phyloP scores from a whole-genome alignment of 2,113 vertebrate species.

The Vidua chalybeata region DNA sequence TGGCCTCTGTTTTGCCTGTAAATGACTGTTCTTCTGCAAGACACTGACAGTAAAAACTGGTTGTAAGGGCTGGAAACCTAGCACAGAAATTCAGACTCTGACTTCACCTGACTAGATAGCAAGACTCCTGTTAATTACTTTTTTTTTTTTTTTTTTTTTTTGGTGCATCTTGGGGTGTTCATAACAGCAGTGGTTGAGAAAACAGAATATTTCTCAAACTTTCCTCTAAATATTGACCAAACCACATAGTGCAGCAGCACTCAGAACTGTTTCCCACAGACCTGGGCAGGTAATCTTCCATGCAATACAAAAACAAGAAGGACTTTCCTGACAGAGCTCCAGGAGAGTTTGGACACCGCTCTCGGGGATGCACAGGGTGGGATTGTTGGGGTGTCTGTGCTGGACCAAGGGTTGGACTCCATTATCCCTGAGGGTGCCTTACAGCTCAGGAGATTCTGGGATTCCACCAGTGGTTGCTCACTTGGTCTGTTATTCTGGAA shows the following conservation, averaged over 20 bases:
- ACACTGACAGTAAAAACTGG: not conserved
- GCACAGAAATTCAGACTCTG: not conserved
- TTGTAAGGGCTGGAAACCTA: not conserved
- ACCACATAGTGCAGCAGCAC: not conserved
- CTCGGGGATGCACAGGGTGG: not conserved
- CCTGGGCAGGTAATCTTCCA: not conserved
- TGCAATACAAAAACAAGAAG: not conserved
- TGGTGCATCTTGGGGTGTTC: not conserved
- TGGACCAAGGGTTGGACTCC: not conserved
- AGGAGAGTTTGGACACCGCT: fast-evolving
- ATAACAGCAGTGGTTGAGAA: not conserved
- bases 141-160: not conserved
- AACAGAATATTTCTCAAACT: not conserved
- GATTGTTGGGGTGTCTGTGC: not conserved
- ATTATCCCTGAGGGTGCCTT: not conserved
- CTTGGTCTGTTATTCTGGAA: not conserved
- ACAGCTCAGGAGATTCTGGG: not conserved
- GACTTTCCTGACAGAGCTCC: not conserved
- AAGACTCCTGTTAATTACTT: not conserved
- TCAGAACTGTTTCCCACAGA: not conserved
- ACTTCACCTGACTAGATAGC: not conserved
- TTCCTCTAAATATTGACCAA: not conserved
- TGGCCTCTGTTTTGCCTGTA: slow-evolving; percentile 10
- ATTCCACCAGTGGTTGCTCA: not conserved
- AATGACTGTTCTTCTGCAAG: not conserved